Evolutionary conservation across 2,888 invertebrate genomes (phyloP).

Genomic region (Formica aserva): DNA sequence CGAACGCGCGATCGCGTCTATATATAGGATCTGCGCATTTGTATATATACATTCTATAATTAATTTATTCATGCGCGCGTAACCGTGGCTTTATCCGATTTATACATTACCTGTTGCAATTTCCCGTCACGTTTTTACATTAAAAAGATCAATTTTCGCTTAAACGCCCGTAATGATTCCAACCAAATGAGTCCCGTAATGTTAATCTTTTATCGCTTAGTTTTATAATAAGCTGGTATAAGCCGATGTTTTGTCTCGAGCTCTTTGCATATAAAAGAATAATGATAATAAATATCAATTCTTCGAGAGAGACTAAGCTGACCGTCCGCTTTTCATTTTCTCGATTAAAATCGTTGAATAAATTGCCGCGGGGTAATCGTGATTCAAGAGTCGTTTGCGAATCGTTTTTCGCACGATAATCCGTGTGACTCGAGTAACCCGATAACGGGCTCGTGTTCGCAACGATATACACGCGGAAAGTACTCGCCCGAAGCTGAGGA

Average conservation of each 20-base stretch:
- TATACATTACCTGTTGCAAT: slow-evolving; percentile 42
- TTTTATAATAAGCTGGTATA: neutral
- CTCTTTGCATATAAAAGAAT: neutral
- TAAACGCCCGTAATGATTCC: neutral
- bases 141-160: slow-evolving; percentile 22
- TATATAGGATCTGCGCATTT: neutral
- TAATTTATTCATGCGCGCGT: slow-evolving; percentile 42
- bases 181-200: neutral
- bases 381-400: neutral
- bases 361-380: slow-evolving; percentile 1
- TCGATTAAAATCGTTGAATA: neutral
- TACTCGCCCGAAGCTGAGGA: slow-evolving; percentile 58
- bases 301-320: neutral
- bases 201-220: neutral
- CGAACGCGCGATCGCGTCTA: slow-evolving; percentile 18
- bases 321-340: neutral
- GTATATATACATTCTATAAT: slow-evolving; percentile 13
- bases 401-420: slow-evolving; percentile 23
- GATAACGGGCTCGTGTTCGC: slow-evolving; percentile 43
- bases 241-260: neutral
- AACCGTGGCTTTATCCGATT: slow-evolving; percentile 40
- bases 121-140: neutral
- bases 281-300: neutral
- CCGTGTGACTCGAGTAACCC: slow-evolving; percentile 14
- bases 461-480: slow-evolving; percentile 30